Evolutionary conservation across 2,888 invertebrate species (phyloP), one percentile per base, ranked within the genome.

Genomic region (Notodonta ziczac): DNA sequence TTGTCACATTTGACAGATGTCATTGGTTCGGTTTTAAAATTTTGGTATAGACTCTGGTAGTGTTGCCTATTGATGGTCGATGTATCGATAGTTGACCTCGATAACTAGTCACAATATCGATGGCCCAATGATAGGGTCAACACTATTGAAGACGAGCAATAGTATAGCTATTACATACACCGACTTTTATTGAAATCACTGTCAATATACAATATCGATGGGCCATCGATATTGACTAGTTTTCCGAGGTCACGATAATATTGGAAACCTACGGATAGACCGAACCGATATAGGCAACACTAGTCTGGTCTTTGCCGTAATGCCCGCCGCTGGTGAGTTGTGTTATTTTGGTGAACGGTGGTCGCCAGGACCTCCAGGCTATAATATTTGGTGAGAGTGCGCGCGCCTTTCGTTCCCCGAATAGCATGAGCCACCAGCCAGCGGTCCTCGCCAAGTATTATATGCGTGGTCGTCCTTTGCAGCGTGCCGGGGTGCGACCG

Each of bases 261-360:
- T 24, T 24, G 24, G 24, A 24, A 24, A 24, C 24, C 24, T 24
- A 24, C 2, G 1, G 24, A 24, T 24, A 24, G 24, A 2, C 24
- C n/a, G n/a, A 24, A 24, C 24, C 24, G 24, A 24, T 24, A 24
- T 24, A 24, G 24, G 24, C 24, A 24, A 24, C 24, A 24, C 24
- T 24, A 24, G 24, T 24, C 42, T 42, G 42, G 24, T 24, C 50
- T 40, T 39, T 54, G 54, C 54, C 39, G 39, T 24, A n/a, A 8
- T 39, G 56, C 14, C 58, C 57, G 66, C 73, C 78, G 83, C 84
- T 85, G 85, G 80, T 74, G 72, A 71, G 69, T 68, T 73, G 79
- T 88, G 90, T 89, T 91, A 89, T 89, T 89, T 87, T 81, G 90
- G 86, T 89, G 91, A 88, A 90, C 88, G 88, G 84, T 84, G 86